phyloP scores from a whole-genome alignment of 2,797 vertebrate genomes.

The Gymnoscopelus microlampas region DNA sequence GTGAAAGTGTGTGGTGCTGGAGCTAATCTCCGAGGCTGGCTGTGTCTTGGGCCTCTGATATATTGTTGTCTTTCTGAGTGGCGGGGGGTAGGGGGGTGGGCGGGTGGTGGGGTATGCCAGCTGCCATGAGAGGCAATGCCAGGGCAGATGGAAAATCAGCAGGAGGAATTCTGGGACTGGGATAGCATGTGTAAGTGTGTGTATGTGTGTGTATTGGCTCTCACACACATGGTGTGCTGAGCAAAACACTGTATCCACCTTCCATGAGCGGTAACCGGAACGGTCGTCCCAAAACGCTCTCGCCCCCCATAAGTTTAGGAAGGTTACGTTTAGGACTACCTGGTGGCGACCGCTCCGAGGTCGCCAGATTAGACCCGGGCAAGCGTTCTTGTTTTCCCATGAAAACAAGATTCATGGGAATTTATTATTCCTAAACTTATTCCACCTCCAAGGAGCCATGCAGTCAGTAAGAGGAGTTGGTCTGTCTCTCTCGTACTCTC shows the following conservation, averaged over 20 bases:
- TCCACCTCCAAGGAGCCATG: too few species aligned
- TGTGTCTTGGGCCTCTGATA: conserved; percentile 26
- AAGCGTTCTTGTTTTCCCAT: too few species aligned
- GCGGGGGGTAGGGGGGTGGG: neutral
- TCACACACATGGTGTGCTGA: conserved; percentile 61
- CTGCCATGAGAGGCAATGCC: conserved; percentile 67
- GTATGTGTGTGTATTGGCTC: conserved; percentile 29
- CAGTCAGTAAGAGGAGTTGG: too few species aligned
- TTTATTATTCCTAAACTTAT: too few species aligned
- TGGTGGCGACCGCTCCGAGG: too few species aligned
- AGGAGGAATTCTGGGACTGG: conserved; percentile 72
- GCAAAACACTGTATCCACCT: conserved; percentile 53
- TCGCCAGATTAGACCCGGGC: too few species aligned
- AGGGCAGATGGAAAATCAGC: conserved; percentile 81
- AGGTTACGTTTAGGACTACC: too few species aligned
- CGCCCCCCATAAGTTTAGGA: too few species aligned
- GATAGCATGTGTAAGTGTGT: conserved; percentile 55
- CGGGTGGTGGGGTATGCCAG: conserved; percentile 52
- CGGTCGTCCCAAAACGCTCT: too few species aligned
- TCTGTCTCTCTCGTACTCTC: conserved; percentile 40
- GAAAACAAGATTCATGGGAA: too few species aligned
- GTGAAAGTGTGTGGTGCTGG: conserved; percentile 26
- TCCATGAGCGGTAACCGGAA: neutral
- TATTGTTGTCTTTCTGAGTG: conserved; percentile 57
- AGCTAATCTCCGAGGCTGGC: conserved; percentile 41